Evolutionary conservation across 2,797 vertebrate species (phyloP).

Genomic region (Eremophila alpestris): DNA sequence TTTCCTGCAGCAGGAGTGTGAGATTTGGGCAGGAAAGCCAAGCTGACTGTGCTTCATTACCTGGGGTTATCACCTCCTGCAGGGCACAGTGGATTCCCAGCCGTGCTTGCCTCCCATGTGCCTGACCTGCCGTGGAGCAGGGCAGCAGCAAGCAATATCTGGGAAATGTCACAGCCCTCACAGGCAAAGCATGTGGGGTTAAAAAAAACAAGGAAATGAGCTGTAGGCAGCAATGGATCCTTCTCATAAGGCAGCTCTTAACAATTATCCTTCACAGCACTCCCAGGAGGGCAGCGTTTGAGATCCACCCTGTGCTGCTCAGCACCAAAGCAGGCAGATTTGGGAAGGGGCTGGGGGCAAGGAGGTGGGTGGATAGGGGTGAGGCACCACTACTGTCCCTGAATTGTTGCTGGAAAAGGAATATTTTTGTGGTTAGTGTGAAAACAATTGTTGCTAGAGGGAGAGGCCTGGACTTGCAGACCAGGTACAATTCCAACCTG

Average conservation of each 20-base stretch:
- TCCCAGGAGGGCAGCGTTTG: not conserved
- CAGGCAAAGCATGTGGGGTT: not conserved
- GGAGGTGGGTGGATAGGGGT: fast-evolving
- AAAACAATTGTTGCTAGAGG: not conserved
- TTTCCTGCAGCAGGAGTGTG: not conserved
- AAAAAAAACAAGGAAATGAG: not conserved
- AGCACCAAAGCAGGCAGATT: not conserved
- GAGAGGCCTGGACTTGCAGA: not conserved
- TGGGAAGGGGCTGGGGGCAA: not conserved
- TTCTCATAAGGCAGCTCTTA: not conserved
- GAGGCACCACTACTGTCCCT: not conserved
- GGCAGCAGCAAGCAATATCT: not conserved
- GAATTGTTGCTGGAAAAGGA: not conserved
- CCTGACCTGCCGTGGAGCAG: fast-evolving
- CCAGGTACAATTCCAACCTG: not conserved
- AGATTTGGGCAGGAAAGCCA: not conserved
- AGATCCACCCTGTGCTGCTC: not conserved
- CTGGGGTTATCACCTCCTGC: not conserved
- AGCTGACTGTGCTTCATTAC: not conserved
- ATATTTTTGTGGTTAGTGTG: not conserved
- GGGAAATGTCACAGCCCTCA: not conserved
- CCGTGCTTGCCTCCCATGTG: not conserved
- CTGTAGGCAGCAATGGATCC: fast-evolving
- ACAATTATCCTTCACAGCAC: not conserved
- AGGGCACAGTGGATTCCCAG: not conserved